These are phyloP conservation scores for Buceros bicornis DNA, from an alignment of 2,797 vertebrate species.

Conservation along the genomic window DNA sequence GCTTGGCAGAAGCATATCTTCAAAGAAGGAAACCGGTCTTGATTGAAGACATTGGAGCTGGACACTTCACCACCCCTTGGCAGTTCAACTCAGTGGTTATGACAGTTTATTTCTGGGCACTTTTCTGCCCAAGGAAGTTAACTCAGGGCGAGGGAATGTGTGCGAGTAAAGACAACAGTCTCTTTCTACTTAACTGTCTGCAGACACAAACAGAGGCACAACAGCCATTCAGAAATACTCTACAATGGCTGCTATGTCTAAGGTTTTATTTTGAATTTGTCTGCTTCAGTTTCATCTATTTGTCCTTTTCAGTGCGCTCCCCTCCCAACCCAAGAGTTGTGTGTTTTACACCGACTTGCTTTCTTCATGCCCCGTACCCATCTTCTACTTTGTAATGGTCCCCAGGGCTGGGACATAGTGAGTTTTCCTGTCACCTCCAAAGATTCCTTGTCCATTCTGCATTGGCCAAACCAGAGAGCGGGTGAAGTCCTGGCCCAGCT, in stretches of 20 bases:
- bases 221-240: background rate
- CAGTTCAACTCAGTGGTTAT: constrained; percentile 22
- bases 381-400: background rate
- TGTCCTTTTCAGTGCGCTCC: background rate
- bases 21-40: background rate
- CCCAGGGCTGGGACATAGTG: background rate
- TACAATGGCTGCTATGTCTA: background rate
- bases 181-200: constrained; percentile 11
- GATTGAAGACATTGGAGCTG: constrained; percentile 12
- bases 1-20: constrained; percentile 27
- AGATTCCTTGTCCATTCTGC: background rate
- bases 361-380: background rate
- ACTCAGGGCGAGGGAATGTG: constrained; percentile 40
- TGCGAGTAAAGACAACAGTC: constrained; percentile 23
- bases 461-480: background rate
- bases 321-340: background rate
- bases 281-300: background rate
- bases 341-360: background rate
- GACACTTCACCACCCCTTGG: constrained; percentile 46
- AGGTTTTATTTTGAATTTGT: background rate
- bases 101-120: constrained; percentile 62
- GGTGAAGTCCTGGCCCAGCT: background rate
- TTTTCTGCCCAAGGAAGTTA: constrained; percentile 60
- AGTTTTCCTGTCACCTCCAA: background rate
- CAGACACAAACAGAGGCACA: constrained; percentile 6